Conservation (phyloP, 2,888 invertebrate genomes). For the Ligdia adustata region DNA sequence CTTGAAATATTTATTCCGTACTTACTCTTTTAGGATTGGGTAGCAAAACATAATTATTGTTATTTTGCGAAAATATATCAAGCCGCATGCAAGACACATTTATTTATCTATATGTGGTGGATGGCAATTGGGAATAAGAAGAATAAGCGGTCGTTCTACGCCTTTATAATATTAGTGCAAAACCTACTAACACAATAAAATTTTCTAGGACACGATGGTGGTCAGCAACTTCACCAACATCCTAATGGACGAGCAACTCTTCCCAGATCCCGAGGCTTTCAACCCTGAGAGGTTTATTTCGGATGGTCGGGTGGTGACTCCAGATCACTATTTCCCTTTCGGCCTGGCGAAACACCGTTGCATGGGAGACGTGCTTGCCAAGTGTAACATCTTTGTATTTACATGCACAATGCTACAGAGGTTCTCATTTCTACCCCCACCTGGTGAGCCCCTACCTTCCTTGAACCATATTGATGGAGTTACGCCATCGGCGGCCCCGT, state of each 20-base stretch:
- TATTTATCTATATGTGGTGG: too few relatives aligned
- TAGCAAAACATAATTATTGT: too few relatives aligned
- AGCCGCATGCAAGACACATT: too few relatives aligned
- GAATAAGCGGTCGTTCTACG: too few relatives aligned
- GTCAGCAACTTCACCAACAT: constrained; percentile 90
- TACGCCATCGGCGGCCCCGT: constrained; percentile 90
- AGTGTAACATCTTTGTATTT: constrained; percentile 91
- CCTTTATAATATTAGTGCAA: not conserved
- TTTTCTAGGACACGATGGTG: constrained; percentile 89
- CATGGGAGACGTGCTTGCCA: constrained; percentile 90
- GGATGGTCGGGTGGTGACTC: constrained; percentile 84
- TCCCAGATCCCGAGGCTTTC: constrained; percentile 88
- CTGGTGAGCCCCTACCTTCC: constrained; percentile 86
- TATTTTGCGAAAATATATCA: too few relatives aligned
- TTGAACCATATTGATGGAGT: constrained; percentile 89
- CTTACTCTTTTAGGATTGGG: too few relatives aligned
- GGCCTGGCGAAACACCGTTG: constrained; percentile 91
- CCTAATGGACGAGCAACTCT: constrained; percentile 87
- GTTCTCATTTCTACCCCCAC: constrained; percentile 87
- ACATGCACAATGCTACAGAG: constrained; percentile 89
- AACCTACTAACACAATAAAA: constrained; percentile 7
- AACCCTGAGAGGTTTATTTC: constrained; percentile 89
- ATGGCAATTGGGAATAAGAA: too few relatives aligned
- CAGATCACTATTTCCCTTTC: constrained; percentile 90
- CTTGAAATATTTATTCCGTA: too few relatives aligned